These are phyloP conservation scores for Synchiropus splendidus DNA, from an alignment of 2,113 vertebrate species.

Conservation along the genomic window DNA sequence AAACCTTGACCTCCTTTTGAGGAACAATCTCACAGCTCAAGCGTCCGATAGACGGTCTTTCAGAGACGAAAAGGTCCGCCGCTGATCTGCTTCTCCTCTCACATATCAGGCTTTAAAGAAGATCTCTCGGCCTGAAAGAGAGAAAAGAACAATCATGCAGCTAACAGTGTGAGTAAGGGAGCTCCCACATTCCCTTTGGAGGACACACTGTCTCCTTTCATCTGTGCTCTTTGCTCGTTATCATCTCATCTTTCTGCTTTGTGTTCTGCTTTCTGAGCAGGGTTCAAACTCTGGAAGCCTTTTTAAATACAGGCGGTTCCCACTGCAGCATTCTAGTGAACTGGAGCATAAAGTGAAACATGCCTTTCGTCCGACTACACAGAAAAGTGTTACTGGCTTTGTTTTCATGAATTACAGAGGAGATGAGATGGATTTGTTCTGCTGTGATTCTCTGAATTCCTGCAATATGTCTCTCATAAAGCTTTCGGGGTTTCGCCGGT, in stretches of 20 bases:
- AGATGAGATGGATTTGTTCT: too few relatives aligned
- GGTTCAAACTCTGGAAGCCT: conserved; percentile 59
- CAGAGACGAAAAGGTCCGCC: conserved; percentile 10
- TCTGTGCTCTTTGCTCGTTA: conserved; percentile 37
- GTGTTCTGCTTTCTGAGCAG: conserved; percentile 57
- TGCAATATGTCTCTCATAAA: conserved; percentile 2
- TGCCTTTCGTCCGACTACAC: conserved; percentile 10
- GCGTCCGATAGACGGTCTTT: conserved; percentile 9
- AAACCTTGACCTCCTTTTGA: conserved; percentile 18
- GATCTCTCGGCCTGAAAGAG: conserved; percentile 41
- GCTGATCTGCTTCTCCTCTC: conserved; percentile 19
- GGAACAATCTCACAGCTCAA: conserved; percentile 19
- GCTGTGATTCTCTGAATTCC: too few relatives aligned
- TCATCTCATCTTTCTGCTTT: conserved; percentile 59
- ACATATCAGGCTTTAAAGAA: conserved; percentile 33
- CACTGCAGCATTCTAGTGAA: conserved; percentile 44
- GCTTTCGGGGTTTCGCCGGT: too few relatives aligned
- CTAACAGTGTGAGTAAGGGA: conserved; percentile 43
- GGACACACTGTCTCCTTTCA: conserved; percentile 49
- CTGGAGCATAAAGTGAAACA: conserved; percentile 37
- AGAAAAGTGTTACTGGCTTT: too few relatives aligned
- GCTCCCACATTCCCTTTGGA: conserved; percentile 51
- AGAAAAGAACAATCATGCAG: conserved; percentile 56
- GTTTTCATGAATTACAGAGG: too few relatives aligned
- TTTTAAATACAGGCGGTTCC: conserved; percentile 55